Percentiles rank a stretch among this genome's conserved stretches.
phyloP scores from a whole-genome alignment of 1,140 invertebrate species.

The Caenorhabditis inopinata region DNA sequence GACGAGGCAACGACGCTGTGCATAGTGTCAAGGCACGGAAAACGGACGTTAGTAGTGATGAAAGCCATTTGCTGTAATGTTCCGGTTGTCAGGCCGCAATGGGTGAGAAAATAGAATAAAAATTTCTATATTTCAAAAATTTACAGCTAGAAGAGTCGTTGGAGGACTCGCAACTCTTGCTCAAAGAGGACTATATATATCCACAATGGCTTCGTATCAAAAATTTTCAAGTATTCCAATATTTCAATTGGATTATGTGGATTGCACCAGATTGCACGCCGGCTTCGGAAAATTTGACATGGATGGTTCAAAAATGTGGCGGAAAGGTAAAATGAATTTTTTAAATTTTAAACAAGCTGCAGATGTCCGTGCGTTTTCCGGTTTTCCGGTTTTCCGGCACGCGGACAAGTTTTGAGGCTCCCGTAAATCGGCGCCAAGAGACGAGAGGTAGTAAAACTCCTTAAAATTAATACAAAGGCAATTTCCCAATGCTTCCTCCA shows the following conservation, averaged over 20 bases:
- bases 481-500: no score
- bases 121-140: background rate
- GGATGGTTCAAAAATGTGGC: slow-evolving; percentile 6
- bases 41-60: background rate
- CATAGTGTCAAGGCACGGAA: background rate
- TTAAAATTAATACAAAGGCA: no score
- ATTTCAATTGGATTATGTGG: slow-evolving; percentile 10
- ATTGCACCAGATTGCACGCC: background rate
- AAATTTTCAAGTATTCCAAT: background rate
- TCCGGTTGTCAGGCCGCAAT: background rate
- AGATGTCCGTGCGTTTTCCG: no score
- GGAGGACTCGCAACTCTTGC: background rate
- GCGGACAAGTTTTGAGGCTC: no score
- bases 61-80: slow-evolving; percentile 8
- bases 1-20: background rate
- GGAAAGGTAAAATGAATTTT: background rate
- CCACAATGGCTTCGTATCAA: background rate
- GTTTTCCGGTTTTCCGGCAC: no score
- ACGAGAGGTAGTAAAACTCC: no score
- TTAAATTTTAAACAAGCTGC: no score
- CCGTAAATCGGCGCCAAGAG: no score
- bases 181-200: background rate
- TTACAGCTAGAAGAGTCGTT: slow-evolving; percentile 16
- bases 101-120: background rate
- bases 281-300: background rate